phyloP scores from a whole-genome alignment of 2,888 invertebrate species.

The Amblyjoppa fuscipennis region DNA sequence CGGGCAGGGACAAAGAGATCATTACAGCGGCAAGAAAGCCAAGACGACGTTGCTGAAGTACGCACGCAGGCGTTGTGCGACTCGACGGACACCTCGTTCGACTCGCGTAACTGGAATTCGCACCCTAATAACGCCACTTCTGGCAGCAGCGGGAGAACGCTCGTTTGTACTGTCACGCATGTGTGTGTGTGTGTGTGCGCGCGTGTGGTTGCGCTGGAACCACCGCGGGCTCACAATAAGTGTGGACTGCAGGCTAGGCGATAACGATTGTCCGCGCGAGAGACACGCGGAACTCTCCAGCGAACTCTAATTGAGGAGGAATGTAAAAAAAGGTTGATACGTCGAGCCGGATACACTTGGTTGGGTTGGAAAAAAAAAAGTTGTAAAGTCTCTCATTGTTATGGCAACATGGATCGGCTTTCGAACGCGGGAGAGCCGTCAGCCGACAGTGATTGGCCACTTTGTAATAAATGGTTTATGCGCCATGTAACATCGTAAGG shows the following conservation, averaged over 20 bases:
- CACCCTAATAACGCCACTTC: constrained; percentile 79
- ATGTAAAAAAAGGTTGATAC: constrained; percentile 38
- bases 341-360: constrained; percentile 14
- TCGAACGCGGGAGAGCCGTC: neutral
- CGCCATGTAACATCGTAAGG: neutral
- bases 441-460: neutral
- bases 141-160: constrained; percentile 58
- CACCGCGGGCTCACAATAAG: constrained; percentile 52
- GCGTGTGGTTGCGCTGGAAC: constrained; percentile 13
- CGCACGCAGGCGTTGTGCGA: constrained; percentile 58
- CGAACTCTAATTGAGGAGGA: constrained; percentile 53
- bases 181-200: neutral
- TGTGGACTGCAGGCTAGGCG: constrained; percentile 49
- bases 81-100: constrained; percentile 76
- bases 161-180: neutral
- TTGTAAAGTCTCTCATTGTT: neutral
- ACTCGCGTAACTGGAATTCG: constrained; percentile 80
- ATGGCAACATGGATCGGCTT: neutral
- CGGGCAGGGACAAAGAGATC: constrained; percentile 82
- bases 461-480: neutral
- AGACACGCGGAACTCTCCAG: constrained; percentile 52
- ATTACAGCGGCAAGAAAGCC: constrained; percentile 80
- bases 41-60: constrained; percentile 54
- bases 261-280: constrained; percentile 65
- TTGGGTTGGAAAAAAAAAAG: constrained; percentile 6